These are phyloP conservation scores for Halictus rubicundus DNA, from an alignment of 1,140 invertebrate genomes.

Conservation along the genomic window DNA sequence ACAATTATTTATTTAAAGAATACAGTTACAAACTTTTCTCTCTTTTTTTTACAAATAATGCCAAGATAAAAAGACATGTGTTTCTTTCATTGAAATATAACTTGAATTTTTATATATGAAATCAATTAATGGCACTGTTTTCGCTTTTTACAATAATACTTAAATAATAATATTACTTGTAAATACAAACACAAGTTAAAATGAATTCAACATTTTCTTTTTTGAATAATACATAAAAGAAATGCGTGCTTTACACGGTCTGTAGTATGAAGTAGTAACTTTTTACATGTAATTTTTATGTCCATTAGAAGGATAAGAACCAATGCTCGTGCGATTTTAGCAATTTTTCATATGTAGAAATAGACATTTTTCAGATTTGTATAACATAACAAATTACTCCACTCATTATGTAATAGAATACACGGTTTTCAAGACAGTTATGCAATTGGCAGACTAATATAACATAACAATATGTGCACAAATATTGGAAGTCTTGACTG, in stretches of 20 bases:
- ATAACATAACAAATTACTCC: slow-evolving; percentile 45
- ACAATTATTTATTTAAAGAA: slow-evolving; percentile 39
- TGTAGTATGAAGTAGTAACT: slow-evolving; percentile 47
- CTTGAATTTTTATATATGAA: neutral
- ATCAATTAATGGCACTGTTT: slow-evolving; percentile 41
- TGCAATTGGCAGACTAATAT: slow-evolving; percentile 36
- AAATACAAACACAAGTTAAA: slow-evolving; percentile 40
- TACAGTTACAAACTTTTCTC: neutral
- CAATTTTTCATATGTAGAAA: slow-evolving; percentile 60
- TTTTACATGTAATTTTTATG: slow-evolving; percentile 64
- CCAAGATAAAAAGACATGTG: neutral
- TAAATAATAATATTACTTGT: slow-evolving; percentile 48
- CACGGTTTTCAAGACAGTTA: slow-evolving; percentile 48
- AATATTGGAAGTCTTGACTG: slow-evolving; percentile 72
- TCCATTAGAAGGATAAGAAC: slow-evolving; percentile 54
- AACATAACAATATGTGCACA: slow-evolving; percentile 51
- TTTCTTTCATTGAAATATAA: neutral
- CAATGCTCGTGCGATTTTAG: slow-evolving; percentile 52
- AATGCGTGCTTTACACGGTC: slow-evolving; percentile 34
- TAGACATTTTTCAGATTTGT: slow-evolving; percentile 58
- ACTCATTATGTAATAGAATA: slow-evolving; percentile 49
- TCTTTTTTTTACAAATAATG: slow-evolving; percentile 6
- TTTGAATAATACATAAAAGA: slow-evolving; percentile 18
- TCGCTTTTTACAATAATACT: slow-evolving; percentile 46
- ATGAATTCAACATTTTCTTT: slow-evolving; percentile 23